Base-by-base conservation (phyloP, 2,888 invertebrate species). In the Luperina nickerlii region DNA sequence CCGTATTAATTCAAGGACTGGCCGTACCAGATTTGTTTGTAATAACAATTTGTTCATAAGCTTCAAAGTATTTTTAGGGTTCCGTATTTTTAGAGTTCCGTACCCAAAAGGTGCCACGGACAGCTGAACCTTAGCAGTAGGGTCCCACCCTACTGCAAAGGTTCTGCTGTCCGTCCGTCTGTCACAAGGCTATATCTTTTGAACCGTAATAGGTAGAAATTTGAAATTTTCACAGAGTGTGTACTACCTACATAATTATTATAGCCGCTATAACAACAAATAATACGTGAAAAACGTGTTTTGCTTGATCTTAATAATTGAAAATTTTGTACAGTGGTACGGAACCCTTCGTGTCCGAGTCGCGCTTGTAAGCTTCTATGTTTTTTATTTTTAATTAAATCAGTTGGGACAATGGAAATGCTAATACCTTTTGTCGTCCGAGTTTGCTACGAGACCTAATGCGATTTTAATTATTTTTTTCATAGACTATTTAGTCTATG, bases 401-500 rank as follows among this genome's bases (percentile, higher is more conserved):
- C 67, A 18, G 68, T 45, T 48, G 54, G 68, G 81, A 84, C 86
- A 80, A 57, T 75, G 69, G 32, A 74, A 77, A 67, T 68, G 78
- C 71, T 87, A 87, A 85, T 87, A 81, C 74, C 71, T 74, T 72
- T 75, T 54, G 74, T 76, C 63, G 69, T 71, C n/a, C 4, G 63
- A 51, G 48, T 15, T 69, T 69, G 63, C 27, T 57, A 32, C 72
- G 71, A 73, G 67, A 70, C 67, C 74, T 86, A 86, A 88, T 88
- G 84, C 74, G 81, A 81, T 78, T 78, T 84, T 81, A 86, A 87
- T 86, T 68, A 71, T 79, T 54, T 72, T 73, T 83, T 70, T 74
- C 67, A 79, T 76, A 69, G 62, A 79, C 62, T 45, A 68, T 76
- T 74, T 32, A 32, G 32, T 32, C 32, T 32, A 32, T 32, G 32